phyloP scores from a whole-genome alignment of 1,140 invertebrate genomes.

The Contarinia nasturtii region DNA sequence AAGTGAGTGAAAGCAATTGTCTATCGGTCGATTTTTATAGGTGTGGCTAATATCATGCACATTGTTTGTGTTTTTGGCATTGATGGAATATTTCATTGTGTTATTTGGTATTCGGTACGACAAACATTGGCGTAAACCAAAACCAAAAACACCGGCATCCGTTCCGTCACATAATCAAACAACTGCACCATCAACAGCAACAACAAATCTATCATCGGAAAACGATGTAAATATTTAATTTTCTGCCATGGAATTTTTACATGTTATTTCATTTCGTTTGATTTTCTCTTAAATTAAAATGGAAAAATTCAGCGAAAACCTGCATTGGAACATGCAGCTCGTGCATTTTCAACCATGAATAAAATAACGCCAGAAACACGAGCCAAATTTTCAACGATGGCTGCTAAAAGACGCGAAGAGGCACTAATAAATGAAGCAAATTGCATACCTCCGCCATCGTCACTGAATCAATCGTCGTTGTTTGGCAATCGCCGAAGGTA shows the following conservation, averaged over 20 bases:
- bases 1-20: no score
- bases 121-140: slow-evolving; percentile 33
- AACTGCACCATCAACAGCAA: slow-evolving; percentile 21
- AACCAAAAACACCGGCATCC: slow-evolving; percentile 24
- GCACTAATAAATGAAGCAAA: background rate
- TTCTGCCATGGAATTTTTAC: background rate
- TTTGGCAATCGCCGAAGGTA: background rate
- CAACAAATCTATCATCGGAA: slow-evolving; percentile 14
- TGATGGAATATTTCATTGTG: slow-evolving; percentile 53
- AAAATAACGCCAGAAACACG: background rate
- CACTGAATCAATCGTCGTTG: background rate
- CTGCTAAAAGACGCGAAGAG: background rate
- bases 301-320: slow-evolving; percentile 1
- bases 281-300: background rate
- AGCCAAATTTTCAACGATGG: background rate
- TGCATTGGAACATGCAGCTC: slow-evolving; percentile 4
- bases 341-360: slow-evolving; percentile 1
- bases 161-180: slow-evolving; percentile 13
- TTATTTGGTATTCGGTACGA: slow-evolving; percentile 38
- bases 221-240: background rate
- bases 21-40: slow-evolving; percentile 1
- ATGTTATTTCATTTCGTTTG: background rate
- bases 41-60: slow-evolving; percentile 53
- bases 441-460: background rate
- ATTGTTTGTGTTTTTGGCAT: slow-evolving; percentile 46